Evolutionary conservation across 1,140 invertebrate genomes (phyloP).

Genomic region (Diorhabda sublineata): DNA sequence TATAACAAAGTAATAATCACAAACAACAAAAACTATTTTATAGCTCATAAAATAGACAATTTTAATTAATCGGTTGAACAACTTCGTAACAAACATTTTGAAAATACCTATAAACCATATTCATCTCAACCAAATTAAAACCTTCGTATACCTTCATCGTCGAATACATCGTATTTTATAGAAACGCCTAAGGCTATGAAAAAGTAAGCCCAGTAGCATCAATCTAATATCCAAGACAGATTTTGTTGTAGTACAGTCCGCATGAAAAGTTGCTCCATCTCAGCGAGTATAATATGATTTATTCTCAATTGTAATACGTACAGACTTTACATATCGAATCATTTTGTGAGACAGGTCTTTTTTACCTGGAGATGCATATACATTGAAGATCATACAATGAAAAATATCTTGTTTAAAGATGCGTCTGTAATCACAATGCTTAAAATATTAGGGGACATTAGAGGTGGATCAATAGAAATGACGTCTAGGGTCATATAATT

Average conservation of each 20-base stretch:
- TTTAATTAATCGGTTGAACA: no score
- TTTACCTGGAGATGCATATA: conserved; percentile 11
- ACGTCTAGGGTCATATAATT: not conserved
- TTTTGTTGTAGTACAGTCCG: conserved; percentile 18
- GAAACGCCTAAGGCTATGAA: conserved; percentile 4
- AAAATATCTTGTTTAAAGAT: not conserved
- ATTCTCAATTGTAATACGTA: conserved; percentile 17
- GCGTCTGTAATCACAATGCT: not conserved
- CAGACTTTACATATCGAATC: conserved; percentile 9
- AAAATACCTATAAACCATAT: no score
- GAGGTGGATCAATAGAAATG: not conserved
- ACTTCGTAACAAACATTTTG: no score
- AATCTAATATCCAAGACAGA: conserved; percentile 20
- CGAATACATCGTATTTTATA: not conserved
- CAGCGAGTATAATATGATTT: conserved; percentile 16
- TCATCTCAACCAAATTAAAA: no score
- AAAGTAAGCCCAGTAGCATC: conserved; percentile 19
- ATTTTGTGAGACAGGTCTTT: conserved; percentile 17
- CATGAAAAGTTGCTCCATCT: conserved; percentile 13
- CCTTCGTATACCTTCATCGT: no score
- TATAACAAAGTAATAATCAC: no score
- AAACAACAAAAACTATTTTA: no score
- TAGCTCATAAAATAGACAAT: no score
- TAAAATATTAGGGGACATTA: conserved; percentile 1
- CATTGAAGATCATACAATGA: conserved; percentile 1